A percentile compares a stretch with the other conserved stretches of the same genome.
These are phyloP conservation scores for Dicentrarchus labrax DNA, from an alignment of 2,113 vertebrate genomes.

Conservation along the genomic window DNA sequence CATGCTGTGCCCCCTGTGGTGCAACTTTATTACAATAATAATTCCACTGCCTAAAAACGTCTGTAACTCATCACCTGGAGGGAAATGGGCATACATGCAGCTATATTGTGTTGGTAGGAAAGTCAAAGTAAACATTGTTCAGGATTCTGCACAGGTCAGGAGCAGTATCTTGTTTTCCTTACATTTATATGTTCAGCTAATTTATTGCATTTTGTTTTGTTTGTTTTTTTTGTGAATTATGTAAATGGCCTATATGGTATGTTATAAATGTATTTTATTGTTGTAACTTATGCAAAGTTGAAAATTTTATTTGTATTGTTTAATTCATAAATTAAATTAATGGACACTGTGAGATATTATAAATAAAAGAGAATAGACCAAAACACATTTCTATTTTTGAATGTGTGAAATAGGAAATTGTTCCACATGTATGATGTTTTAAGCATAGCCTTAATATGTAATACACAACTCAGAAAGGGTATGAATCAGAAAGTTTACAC, in stretches of 20 bases:
- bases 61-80: conserved; percentile 61
- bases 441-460: background rate
- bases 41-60: conserved; percentile 53
- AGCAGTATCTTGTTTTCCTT: conserved; percentile 32
- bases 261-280: conserved; percentile 30
- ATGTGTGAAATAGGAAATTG: background rate
- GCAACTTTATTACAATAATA: conserved; percentile 70
- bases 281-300: conserved; percentile 2
- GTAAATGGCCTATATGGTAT: background rate
- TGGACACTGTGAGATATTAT: background rate
- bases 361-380: background rate
- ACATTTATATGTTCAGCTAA: conserved; percentile 3
- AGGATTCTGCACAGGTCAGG: background rate
- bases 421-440: background rate
- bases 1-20: conserved; percentile 51
- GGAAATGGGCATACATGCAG: conserved; percentile 12
- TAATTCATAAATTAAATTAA: conserved; percentile 18
- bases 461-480: background rate
- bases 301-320: conserved; percentile 11
- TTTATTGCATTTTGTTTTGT: conserved; percentile 8
- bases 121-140: conserved; percentile 21
- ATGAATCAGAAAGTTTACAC: conserved; percentile 58
- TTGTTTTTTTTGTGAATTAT: conserved; percentile 7
- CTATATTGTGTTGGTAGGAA: conserved; percentile 32
- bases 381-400: background rate